Evolutionary conservation across 2,797 vertebrate genomes (phyloP).

Genomic region (Silurus aristotelis): DNA sequence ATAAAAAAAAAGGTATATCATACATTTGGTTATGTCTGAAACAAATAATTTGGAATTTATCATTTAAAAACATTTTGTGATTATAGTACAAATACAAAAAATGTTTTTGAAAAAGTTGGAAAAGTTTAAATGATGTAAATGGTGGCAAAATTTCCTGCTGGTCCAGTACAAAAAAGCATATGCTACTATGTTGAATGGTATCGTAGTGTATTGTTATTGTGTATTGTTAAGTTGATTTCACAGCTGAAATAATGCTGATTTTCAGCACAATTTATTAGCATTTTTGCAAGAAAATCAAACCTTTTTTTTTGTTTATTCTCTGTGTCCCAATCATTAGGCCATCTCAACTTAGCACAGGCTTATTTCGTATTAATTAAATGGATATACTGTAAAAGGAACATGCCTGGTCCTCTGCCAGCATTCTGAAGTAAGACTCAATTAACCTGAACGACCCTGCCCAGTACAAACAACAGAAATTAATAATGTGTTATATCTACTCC

Average conservation of each 20-base stretch:
- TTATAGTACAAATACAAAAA: background rate
- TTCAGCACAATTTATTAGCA: background rate
- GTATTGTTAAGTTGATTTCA: background rate
- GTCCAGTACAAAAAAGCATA: background rate
- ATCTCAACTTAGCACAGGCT: background rate
- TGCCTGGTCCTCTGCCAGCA: constrained; percentile 67
- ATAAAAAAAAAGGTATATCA: background rate
- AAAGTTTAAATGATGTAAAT: background rate
- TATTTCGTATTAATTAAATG: constrained; percentile 69
- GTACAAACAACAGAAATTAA: constrained; percentile 75
- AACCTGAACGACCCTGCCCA: constrained; percentile 72
- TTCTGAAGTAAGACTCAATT: constrained; percentile 79
- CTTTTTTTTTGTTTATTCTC: constrained; percentile 70
- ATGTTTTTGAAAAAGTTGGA: background rate
- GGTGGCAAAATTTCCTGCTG: background rate
- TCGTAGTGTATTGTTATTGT: background rate
- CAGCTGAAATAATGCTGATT: background rate
- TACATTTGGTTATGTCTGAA: background rate
- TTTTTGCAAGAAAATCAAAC: background rate
- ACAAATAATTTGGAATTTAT: background rate
- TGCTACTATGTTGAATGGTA: background rate
- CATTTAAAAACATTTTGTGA: background rate
- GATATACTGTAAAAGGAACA: constrained; percentile 69
- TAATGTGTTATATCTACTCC: constrained; percentile 69
- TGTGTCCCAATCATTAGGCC: constrained; percentile 4